phyloP scores from a whole-genome alignment of 2,797 vertebrate species.

The Chelonia mydas region DNA sequence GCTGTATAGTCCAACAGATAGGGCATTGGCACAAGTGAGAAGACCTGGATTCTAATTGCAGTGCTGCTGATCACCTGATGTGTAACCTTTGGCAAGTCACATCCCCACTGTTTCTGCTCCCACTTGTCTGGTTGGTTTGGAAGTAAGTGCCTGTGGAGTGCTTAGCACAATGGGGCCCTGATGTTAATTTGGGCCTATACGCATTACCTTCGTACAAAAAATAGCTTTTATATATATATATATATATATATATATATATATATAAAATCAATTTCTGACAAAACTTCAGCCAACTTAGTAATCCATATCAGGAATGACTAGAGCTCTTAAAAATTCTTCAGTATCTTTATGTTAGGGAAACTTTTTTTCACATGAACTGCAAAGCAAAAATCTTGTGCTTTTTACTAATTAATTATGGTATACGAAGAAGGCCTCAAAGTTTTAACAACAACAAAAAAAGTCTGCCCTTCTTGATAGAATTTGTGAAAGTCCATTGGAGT shows the following conservation, averaged over 20 bases:
- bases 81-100: background rate
- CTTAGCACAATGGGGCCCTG: fast-evolving
- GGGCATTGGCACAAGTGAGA: background rate
- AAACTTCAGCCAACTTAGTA: background rate
- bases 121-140: background rate
- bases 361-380: no score
- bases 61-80: background rate
- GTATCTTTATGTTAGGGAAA: no score
- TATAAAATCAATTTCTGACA: background rate
- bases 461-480: background rate
- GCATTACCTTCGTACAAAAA: background rate
- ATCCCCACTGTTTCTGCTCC: fast-evolving
- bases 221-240: background rate
- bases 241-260: no score
- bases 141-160: background rate
- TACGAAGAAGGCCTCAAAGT: background rate
- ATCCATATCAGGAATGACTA: no score
- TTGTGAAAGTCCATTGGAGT: background rate
- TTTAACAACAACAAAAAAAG: background rate
- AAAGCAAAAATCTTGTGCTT: no score
- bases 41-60: background rate
- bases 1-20: background rate
- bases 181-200: background rate
- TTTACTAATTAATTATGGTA: no score
- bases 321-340: no score